Base-by-base conservation (phyloP, 2,888 invertebrate genomes). In the Chesias legatella region DNA sequence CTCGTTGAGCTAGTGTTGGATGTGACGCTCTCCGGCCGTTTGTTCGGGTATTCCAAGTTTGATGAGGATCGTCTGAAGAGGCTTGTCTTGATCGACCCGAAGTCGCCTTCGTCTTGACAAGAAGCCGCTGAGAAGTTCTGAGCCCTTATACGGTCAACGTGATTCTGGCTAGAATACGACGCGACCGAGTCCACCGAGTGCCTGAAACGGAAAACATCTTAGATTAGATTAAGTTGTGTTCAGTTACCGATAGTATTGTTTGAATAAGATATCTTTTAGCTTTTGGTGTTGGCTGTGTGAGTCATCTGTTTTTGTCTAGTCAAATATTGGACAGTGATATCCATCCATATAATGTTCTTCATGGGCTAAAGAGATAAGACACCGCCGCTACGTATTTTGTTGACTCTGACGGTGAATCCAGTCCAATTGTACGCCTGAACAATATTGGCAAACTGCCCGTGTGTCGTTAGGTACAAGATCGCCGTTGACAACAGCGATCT, bases 171-270 rank as follows among this genome's bases (percentile, higher is more conserved):
- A 85, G 88, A 88, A 84, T 88, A 86, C 85, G 89, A 88, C 83
- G 88, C 85, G 82, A 88, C 89, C 85, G 89, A 88, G 84, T 89
- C 89, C 80, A 88, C 89, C 75, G 89, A 88, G 81, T 89, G 89
- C 69, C 89, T 89, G 86, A 56, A 88, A 89, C 58, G 54, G 45
- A 78, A 73, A 79, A 80, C 60, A 71, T 49, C 48, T 46, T 39
- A 73, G 79, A 80, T 82, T 76, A 82, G 79, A 79, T 81, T 76
- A 77, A 60, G 66, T 61, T 73, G 59, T 60, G 63, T 54, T 60
- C 56, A 47, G 42, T 53, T 49, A 53, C 53, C 58, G 81, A 81
- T 82, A 76, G 63, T 53, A 55, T 37, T 79, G 79, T 82, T 80
- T 79, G 67, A 58, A 58, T 55, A 64, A 73, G 76, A 74, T 79